phyloP scores from a whole-genome alignment of 2,797 vertebrate genomes.

The Florisuga fusca region DNA sequence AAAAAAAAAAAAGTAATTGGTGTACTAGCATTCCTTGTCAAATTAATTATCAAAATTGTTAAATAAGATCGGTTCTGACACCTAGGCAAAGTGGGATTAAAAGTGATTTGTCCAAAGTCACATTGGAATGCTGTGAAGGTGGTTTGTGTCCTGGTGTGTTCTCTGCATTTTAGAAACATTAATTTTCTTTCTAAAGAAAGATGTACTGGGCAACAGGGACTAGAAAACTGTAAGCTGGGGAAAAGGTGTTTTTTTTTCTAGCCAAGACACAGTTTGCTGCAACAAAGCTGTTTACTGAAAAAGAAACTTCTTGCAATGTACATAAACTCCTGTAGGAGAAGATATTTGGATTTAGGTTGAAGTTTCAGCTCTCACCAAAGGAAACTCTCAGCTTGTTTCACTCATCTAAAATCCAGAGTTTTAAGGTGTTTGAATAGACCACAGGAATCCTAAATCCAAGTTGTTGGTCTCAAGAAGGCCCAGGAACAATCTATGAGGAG shows the following conservation, averaged over 20 bases:
- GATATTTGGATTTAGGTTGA: not conserved
- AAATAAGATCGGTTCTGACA: conserved; percentile 52
- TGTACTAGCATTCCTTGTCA: conserved; percentile 19
- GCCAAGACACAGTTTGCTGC: not conserved
- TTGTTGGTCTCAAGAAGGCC: not conserved
- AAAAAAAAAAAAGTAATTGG: not conserved
- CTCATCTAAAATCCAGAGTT: not conserved
- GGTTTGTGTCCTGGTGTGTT: not conserved
- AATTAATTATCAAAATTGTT: conserved; percentile 52
- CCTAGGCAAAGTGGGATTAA: not conserved
- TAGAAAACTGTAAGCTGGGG: not conserved
- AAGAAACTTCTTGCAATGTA: rapidly evolving
- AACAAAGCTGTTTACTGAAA: not conserved
- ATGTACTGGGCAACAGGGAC: not conserved
- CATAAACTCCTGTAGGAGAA: not conserved
- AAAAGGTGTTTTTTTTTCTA: not conserved
- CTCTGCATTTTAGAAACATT: not conserved
- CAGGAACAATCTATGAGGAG: not conserved
- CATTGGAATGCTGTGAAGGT: conserved; percentile 2
- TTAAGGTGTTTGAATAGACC: rapidly evolving
- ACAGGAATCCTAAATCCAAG: not conserved
- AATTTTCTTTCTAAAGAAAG: not conserved
- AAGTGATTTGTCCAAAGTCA: conserved; percentile 8
- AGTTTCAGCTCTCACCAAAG: not conserved
- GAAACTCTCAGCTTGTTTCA: not conserved